These are phyloP conservation scores for Forbesichthys agassizii DNA, from an alignment of 2,113 vertebrate species.

Conservation along the genomic window DNA sequence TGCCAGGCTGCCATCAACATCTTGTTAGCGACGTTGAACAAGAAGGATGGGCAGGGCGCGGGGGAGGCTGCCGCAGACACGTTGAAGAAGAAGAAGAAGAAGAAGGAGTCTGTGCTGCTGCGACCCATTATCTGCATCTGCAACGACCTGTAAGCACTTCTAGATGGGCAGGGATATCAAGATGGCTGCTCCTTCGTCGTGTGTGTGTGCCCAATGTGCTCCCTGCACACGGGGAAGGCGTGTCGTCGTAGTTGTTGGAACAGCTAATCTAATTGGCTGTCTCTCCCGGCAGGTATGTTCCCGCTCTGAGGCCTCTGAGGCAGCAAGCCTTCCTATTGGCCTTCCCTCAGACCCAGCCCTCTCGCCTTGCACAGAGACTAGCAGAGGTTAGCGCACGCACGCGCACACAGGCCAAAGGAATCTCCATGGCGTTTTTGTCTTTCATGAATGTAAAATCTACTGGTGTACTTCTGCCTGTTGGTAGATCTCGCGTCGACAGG, in stretches of 20 bases:
- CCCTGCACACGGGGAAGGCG: not conserved
- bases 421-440: not conserved
- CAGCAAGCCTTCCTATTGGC: conserved; percentile 87
- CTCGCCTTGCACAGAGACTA: conserved; percentile 89
- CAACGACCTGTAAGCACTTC: conserved; percentile 86
- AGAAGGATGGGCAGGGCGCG: conserved; percentile 71
- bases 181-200: not conserved
- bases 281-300: conserved; percentile 80
- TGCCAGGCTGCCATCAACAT: conserved; percentile 85
- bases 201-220: not conserved
- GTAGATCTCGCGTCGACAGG: conserved; percentile 81
- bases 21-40: conserved; percentile 82
- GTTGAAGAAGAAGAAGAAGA: conserved; percentile 76
- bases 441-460: not conserved
- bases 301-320: conserved; percentile 85
- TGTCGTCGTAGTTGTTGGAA: no score
- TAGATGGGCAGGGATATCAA: not conserved
- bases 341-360: conserved; percentile 85
- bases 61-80: conserved; percentile 48
- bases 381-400: conserved; percentile 77
- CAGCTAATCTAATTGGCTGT: conserved; percentile 10
- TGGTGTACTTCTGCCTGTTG: conserved; percentile 14
- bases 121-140: conserved; percentile 96
- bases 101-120: conserved; percentile 78
- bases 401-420: not conserved